Evolutionary conservation across 2,888 invertebrate species (phyloP).

Genomic region (Digitonthophagus gazella): DNA sequence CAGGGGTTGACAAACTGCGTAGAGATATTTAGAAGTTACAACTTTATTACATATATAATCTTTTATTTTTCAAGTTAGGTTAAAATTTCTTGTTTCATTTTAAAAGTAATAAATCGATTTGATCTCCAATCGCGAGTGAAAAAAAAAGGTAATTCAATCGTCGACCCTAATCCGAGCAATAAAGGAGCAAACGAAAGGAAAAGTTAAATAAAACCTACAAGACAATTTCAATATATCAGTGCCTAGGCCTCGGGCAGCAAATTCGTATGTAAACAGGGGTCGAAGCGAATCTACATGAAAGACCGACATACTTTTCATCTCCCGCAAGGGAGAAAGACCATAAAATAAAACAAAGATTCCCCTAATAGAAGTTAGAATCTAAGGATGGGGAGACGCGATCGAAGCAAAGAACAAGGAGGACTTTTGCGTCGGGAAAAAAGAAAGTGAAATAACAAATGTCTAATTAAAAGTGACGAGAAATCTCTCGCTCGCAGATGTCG

Average conservation of each 20-base stretch:
- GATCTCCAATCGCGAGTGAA: neutral
- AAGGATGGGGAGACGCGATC: slow-evolving; percentile 4
- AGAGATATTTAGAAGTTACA: no score
- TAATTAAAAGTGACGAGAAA: slow-evolving; percentile 25
- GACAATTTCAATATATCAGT: slow-evolving; percentile 38
- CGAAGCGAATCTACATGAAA: slow-evolving; percentile 10
- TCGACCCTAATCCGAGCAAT: neutral
- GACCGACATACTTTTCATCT: slow-evolving; percentile 18
- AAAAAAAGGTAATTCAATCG: neutral
- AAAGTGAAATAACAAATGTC: slow-evolving; percentile 21
- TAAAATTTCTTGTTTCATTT: no score
- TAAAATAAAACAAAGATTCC: slow-evolving; percentile 28
- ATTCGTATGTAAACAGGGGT: slow-evolving; percentile 25
- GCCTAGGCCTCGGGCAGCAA: slow-evolving; percentile 29
- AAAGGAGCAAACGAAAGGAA: slow-evolving; percentile 30
- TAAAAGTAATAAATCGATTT: neutral
- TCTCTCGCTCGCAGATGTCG: slow-evolving; percentile 18
- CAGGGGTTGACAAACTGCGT: no score
- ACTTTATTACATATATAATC: no score
- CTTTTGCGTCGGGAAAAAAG: neutral
- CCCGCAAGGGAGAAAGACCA: slow-evolving; percentile 20
- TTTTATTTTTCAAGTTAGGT: no score
- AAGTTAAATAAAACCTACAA: slow-evolving; percentile 37
- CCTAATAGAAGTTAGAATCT: slow-evolving; percentile 26
- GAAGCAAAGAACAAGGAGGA: neutral